A percentile compares a stretch with the other conserved stretches of the same genome.
Evolutionary conservation across 1,140 invertebrate genomes (phyloP).

Genomic region (Mactra quadrangularis): DNA sequence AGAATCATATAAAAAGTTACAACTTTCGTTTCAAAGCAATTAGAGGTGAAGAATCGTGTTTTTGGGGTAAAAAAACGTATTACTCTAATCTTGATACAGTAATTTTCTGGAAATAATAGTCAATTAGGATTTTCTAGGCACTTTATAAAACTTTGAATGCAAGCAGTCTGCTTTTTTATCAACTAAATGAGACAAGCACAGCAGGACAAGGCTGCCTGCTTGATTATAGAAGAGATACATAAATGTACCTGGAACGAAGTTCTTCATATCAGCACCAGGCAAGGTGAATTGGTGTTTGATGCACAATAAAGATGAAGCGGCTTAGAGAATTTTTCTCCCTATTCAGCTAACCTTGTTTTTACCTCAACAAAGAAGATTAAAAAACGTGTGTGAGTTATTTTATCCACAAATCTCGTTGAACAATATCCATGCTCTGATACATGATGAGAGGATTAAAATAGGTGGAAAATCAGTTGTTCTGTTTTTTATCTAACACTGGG

Average conservation of each 20-base stretch:
- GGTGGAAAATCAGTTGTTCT: slow-evolving; percentile 29
- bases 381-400: slow-evolving; percentile 23
- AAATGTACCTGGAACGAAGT: slow-evolving; percentile 34
- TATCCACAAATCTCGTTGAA: slow-evolving; percentile 13
- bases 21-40: too few species aligned
- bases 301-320: background rate
- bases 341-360: too few species aligned
- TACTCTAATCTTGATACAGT: too few species aligned
- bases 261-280: background rate
- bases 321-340: background rate
- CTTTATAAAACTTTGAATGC: slow-evolving; percentile 21
- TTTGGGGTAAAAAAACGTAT: too few species aligned
- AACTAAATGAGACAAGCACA: slow-evolving; percentile 40
- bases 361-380: too few species aligned
- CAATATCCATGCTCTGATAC: slow-evolving; percentile 11
- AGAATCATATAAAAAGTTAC: too few species aligned
- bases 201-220: background rate
- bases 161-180: slow-evolving; percentile 28
- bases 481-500: too few species aligned
- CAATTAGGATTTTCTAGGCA: slow-evolving; percentile 21
- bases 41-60: too few species aligned
- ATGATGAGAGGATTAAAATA: slow-evolving; percentile 31
- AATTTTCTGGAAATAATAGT: too few species aligned
- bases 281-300: slow-evolving; percentile 15
- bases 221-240: slow-evolving; percentile 2